Evolutionary conservation across 2,797 vertebrate genomes (phyloP).

Genomic region (Macrochelys suwanniensis): DNA sequence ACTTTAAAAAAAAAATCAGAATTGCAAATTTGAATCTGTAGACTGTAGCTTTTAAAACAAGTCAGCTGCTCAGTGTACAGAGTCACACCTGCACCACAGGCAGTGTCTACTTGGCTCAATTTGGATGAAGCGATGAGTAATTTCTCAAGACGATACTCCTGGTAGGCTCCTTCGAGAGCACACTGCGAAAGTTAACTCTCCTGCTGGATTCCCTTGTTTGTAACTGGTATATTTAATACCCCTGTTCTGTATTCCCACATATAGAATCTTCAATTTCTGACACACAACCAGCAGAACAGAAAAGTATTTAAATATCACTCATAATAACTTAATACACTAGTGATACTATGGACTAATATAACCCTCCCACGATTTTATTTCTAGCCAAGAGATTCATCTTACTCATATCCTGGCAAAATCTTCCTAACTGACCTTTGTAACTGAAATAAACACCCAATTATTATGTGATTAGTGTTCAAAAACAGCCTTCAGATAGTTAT

Average conservation of each 20-base stretch:
- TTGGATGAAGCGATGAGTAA: constrained; percentile 33
- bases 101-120: constrained; percentile 45
- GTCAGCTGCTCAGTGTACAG: background rate
- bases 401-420: constrained; percentile 44
- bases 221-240: constrained; percentile 25
- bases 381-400: constrained; percentile 23
- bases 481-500: constrained; percentile 42
- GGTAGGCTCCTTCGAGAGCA: constrained; percentile 11
- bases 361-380: constrained; percentile 19
- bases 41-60: constrained; percentile 22
- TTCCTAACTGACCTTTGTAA: constrained; percentile 45
- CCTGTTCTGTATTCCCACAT: background rate
- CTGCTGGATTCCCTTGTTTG: background rate
- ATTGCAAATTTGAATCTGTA: constrained; percentile 40
- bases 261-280: background rate
- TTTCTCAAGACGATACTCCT: constrained; percentile 23
- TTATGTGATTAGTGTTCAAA: constrained; percentile 36
- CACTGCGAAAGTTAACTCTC: background rate
- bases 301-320: constrained; percentile 4
- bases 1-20: constrained; percentile 45
- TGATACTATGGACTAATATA: background rate
- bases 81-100: constrained; percentile 63
- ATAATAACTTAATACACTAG: background rate
- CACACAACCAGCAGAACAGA: background rate
- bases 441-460: constrained; percentile 42